Evolutionary conservation across 2,797 vertebrate genomes (phyloP), one percentile per base, ranked within the genome.

Genomic region (Clarias platycephalus): DNA sequence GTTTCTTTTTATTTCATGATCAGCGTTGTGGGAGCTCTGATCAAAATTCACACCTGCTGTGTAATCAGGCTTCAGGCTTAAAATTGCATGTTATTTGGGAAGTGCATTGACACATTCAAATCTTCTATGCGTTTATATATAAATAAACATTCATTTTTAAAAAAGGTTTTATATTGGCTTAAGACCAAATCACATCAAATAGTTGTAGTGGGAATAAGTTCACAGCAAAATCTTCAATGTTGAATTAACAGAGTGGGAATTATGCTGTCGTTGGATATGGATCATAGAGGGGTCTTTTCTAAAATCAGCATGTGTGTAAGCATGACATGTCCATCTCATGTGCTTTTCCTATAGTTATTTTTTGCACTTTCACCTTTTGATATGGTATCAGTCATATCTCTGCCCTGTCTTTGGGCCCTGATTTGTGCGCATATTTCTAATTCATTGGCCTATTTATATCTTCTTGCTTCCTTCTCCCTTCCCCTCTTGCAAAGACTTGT

Each of bases 1-100:
- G 78, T 83, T 80, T 78, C 49, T 77, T 71, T 82, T 82, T 70
- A 89, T 80, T 76, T 87, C 81, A 68, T 63, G 80, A 83, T 53
- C 44, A 77, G 75, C 31, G 15, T 44, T 8, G 24, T 26, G 71
- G 28, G 44, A 74, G n/a, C 2, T 26, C 44, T 87, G 83, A 85
- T 87, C 84, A 37, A 63, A 64, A 71, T 81, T 82, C 62, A 31
- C 64, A 60, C 84, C 22, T 31, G 72, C 9, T 58, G 53, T 22
- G 53, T 76, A 76, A 76, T 76, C 74, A 28, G 79, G 80, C 80
- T 82, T 64, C 72, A 67, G 76, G 70, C 72, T 77, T 77, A 34
- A 85, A 86, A 83, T 74, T 80, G 68, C 80, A 83, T 86, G 70
- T 68, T 0, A 83, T 55, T 26, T 26, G 68, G n/a, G 18, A 34